Conservation (phyloP, 2,797 vertebrate genomes). For the Phyllotis vaccarum region DNA sequence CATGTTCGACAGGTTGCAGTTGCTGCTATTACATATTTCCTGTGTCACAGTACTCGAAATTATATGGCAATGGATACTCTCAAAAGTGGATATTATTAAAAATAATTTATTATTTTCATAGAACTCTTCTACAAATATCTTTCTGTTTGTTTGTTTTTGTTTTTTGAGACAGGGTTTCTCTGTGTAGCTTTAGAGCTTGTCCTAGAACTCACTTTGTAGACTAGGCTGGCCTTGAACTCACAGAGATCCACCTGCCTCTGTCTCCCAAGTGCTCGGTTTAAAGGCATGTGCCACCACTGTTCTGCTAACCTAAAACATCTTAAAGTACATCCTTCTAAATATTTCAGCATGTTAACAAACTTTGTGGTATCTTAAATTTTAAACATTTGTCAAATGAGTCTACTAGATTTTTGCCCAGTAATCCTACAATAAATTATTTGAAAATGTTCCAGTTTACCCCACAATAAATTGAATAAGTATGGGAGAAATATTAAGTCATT, state of each 20-base stretch:
- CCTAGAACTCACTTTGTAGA: no score
- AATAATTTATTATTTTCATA: background rate
- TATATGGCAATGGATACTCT: background rate
- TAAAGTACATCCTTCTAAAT: background rate
- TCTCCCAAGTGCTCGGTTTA: no score
- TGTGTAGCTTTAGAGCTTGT: no score
- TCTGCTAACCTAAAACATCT: background rate
- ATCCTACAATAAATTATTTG: conserved; percentile 4
- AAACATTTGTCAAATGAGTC: background rate
- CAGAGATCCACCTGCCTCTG: no score
- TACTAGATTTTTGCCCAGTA: background rate
- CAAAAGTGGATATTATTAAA: background rate
- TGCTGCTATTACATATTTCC: background rate
- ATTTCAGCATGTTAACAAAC: background rate
- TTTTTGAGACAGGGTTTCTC: no score
- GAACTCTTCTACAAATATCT: background rate
- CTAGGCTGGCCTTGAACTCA: no score
- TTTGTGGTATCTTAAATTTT: background rate
- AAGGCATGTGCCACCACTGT: no score
- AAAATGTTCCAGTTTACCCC: background rate
- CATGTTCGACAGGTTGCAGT: background rate
- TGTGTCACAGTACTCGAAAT: background rate
- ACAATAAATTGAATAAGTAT: background rate
- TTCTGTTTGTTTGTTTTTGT: background rate
- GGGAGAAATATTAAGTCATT: background rate